Percentiles rank a stretch among this genome's conserved stretches.
phyloP scores from a whole-genome alignment of 2,113 vertebrate genomes.

The Siphamia tubifer region DNA sequence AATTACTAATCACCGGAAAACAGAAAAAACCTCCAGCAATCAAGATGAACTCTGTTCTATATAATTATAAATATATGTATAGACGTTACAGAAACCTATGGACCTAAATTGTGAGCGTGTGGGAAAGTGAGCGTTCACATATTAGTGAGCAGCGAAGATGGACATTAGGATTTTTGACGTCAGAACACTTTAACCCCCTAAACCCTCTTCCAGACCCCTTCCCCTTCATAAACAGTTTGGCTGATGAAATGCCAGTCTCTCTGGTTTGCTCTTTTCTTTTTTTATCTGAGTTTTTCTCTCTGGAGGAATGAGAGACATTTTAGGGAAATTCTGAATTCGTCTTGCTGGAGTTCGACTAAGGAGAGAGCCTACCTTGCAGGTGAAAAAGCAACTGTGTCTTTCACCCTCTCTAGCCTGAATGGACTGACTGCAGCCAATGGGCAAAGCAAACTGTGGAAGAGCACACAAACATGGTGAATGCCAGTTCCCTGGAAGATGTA shows the following conservation, averaged over 20 bases:
- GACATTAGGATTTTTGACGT: conserved; percentile 58
- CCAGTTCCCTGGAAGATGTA: conserved; percentile 68
- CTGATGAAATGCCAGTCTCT: conserved; percentile 38
- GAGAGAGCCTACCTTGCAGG: conserved; percentile 46
- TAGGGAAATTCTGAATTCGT: conserved; percentile 51
- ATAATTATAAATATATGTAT: conserved; percentile 79
- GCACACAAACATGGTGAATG: conserved; percentile 52
- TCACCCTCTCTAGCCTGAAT: conserved; percentile 49
- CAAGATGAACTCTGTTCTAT: conserved; percentile 71
- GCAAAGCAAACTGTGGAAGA: conserved; percentile 57
- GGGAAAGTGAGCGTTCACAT: conserved; percentile 30
- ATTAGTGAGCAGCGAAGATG: conserved; percentile 33
- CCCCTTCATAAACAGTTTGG: conserved; percentile 45
- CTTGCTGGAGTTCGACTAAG: conserved; percentile 61
- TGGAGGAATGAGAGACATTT: conserved; percentile 65
- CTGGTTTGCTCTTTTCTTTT: conserved; percentile 40
- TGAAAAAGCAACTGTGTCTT: conserved; percentile 43
- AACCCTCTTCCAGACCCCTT: conserved; percentile 4
- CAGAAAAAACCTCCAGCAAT: conserved; percentile 67
- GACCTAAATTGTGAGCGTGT: conserved; percentile 65
- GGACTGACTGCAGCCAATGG: conserved; percentile 66
- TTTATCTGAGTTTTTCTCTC: conserved; percentile 44
- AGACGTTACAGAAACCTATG: conserved; percentile 74
- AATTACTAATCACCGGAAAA: conserved; percentile 66
- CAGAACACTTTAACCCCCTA: conserved; percentile 42